These are phyloP conservation scores for Cheilosia impressa DNA, from an alignment of 2,888 invertebrate species.

Conservation along the genomic window DNA sequence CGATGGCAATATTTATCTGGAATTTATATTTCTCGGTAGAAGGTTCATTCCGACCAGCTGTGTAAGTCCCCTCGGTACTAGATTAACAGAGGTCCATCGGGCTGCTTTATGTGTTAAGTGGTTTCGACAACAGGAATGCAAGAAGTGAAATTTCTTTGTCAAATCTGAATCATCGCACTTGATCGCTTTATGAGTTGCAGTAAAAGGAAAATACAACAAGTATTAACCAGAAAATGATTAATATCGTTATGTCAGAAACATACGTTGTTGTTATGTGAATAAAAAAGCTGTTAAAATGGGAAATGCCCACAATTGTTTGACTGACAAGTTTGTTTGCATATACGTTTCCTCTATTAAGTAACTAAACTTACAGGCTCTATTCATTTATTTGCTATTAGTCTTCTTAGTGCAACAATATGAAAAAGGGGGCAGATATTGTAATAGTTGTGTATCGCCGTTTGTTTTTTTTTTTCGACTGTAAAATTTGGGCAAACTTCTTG, in stretches of 20 bases:
- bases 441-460: neutral
- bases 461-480: too few relatives aligned
- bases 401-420: neutral
- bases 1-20: neutral
- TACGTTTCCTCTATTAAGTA: slow-evolving; percentile 19
- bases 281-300: slow-evolving; percentile 9
- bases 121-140: slow-evolving; percentile 29
- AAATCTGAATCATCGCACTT: slow-evolving; percentile 5
- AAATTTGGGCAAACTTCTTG: too few relatives aligned
- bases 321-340: slow-evolving; percentile 37
- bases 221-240: slow-evolving; percentile 47
- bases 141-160: slow-evolving; percentile 24
- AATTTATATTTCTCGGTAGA: slow-evolving; percentile 10
- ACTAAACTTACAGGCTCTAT: slow-evolving; percentile 11
- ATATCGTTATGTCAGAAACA: slow-evolving; percentile 30
- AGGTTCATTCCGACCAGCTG: slow-evolving; percentile 25
- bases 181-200: neutral
- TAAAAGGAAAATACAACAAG: slow-evolving; percentile 7
- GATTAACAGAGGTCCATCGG: slow-evolving; percentile 28
- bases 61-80: slow-evolving; percentile 36
- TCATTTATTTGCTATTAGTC: neutral
- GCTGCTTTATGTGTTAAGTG: slow-evolving; percentile 25
- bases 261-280: slow-evolving; percentile 1
- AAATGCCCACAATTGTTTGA: slow-evolving; percentile 43
- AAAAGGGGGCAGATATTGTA: neutral